Conservation (phyloP, 2,888 invertebrate species). For the Oxyscelio sp. region DNA sequence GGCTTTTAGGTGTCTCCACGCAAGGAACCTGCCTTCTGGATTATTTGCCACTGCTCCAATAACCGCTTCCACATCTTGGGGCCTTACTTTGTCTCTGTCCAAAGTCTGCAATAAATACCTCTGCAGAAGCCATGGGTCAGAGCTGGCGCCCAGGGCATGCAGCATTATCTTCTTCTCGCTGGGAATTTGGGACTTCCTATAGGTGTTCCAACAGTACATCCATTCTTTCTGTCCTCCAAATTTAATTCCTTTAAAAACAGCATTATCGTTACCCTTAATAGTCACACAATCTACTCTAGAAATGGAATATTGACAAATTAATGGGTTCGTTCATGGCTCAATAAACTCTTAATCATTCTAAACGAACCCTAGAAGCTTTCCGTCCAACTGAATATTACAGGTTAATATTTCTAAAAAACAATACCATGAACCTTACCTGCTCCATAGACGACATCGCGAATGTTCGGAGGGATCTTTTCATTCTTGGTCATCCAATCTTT, state of each 20-base stretch:
- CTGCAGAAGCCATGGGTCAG: slow-evolving; percentile 94
- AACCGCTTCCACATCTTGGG: slow-evolving; percentile 92
- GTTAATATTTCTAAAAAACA: no score
- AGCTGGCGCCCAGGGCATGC: slow-evolving; percentile 92
- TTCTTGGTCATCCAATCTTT: slow-evolving; percentile 92
- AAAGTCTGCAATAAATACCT: slow-evolving; percentile 93
- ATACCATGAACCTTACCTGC: no score
- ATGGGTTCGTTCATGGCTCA: background rate
- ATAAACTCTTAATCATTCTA: background rate
- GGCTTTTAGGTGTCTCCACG: slow-evolving; percentile 93
- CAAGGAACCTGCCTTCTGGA: slow-evolving; percentile 91
- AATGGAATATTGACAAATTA: no score
- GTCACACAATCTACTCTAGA: no score
- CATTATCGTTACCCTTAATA: no score
- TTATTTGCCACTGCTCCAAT: slow-evolving; percentile 93
- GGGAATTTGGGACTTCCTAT: slow-evolving; percentile 91
- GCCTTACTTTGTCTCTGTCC: slow-evolving; percentile 91
- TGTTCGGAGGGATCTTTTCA: slow-evolving; percentile 92
- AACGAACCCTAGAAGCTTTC: background rate
- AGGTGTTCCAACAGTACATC: slow-evolving; percentile 93
- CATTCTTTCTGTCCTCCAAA: slow-evolving; percentile 93
- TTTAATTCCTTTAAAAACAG: slow-evolving; percentile 90
- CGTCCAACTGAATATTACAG: background rate
- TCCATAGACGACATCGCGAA: slow-evolving; percentile 92
- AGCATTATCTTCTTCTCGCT: slow-evolving; percentile 93